These are phyloP conservation scores for Junco hyemalis DNA, from an alignment of 2,113 vertebrate genomes.

Conservation along the genomic window DNA sequence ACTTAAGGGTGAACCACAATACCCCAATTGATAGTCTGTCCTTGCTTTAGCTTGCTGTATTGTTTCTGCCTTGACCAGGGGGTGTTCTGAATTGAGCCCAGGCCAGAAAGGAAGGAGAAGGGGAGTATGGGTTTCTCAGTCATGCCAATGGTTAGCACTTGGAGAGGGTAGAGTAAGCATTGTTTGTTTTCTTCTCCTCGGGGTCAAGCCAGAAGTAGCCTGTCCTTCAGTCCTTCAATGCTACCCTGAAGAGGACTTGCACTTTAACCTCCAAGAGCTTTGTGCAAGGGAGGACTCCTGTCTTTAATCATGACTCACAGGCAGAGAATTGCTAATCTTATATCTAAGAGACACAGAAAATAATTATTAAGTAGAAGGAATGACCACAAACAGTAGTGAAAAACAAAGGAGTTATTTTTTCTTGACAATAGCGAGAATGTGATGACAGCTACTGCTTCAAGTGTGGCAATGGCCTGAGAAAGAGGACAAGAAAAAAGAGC, in stretches of 20 bases:
- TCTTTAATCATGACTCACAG: background rate
- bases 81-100: background rate
- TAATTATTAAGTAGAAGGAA: background rate
- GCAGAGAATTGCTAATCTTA: background rate
- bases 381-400: background rate
- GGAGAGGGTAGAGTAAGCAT: background rate
- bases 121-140: background rate
- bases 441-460: background rate
- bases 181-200: background rate
- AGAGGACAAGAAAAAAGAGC: background rate
- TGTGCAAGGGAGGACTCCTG: background rate
- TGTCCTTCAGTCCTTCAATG: background rate
- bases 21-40: background rate
- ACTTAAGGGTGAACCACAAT: background rate
- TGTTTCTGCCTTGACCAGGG: background rate
- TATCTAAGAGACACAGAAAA: background rate
- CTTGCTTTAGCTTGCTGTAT: background rate
- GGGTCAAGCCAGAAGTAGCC: background rate
- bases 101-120: background rate
- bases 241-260: background rate
- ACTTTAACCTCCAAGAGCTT: background rate
- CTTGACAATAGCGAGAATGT: background rate
- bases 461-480: accelerated
- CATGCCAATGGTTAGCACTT: background rate
- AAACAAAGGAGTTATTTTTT: background rate